Evolutionary conservation across 2,113 vertebrate species (phyloP).

Genomic region (Pseudorectes ferrugineus): DNA sequence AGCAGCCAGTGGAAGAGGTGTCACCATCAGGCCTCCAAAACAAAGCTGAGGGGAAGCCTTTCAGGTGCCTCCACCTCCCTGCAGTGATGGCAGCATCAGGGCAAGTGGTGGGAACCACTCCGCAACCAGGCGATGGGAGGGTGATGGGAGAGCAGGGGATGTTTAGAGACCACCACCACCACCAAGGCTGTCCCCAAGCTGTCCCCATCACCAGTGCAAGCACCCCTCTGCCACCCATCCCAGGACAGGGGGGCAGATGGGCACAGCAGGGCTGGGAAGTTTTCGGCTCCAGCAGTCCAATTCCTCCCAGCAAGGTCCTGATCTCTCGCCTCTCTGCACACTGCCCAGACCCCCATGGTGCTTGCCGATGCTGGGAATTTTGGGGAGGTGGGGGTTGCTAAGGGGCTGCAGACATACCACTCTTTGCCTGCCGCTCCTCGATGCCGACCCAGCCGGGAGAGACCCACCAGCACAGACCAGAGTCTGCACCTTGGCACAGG

Average conservation of each 20-base stretch:
- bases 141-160: background rate
- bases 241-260: fast-evolving
- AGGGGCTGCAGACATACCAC: background rate
- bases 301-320: background rate
- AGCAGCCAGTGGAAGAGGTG: background rate
- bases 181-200: background rate
- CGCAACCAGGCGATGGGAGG: fast-evolving
- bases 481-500: fast-evolving
- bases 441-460: background rate
- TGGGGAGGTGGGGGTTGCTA: background rate
- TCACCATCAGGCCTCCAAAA: background rate
- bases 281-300: fast-evolving
- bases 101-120: too few species aligned
- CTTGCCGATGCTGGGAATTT: fast-evolving
- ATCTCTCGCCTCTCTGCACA: background rate
- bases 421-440: background rate
- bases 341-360: background rate
- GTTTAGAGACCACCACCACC: background rate
- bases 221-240: background rate
- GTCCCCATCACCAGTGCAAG: background rate
- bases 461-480: fast-evolving
- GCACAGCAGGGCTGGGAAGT: background rate
- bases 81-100: background rate
- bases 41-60: background rate
- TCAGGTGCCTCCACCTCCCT: background rate